Conservation (phyloP, 2,113 vertebrate genomes). For the Saimiri boliviensis region DNA sequence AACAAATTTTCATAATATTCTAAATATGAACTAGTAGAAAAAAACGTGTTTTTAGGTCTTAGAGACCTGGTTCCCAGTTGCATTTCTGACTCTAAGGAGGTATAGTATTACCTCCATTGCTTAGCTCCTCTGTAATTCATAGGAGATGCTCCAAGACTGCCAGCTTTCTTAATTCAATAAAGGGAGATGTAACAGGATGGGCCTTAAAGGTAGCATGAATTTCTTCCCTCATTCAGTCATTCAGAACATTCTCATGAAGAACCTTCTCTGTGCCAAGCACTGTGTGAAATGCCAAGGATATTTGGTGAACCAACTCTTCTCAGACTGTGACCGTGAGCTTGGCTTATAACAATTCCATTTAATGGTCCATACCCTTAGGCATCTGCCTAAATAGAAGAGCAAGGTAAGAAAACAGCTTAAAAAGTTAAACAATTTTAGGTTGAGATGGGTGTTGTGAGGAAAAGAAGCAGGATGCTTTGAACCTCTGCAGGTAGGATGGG, state of each 20-base stretch:
- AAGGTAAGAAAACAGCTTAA: not conserved
- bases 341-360: not conserved
- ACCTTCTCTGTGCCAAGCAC: not conserved
- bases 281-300: not conserved
- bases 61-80: not conserved
- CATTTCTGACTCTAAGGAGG: not conserved
- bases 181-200: not conserved
- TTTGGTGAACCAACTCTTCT: not conserved
- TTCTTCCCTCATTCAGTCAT: not conserved
- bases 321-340: not conserved
- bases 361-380: no score
- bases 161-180: not conserved
- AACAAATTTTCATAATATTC: slow-evolving; percentile 6
- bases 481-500: not conserved
- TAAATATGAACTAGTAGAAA: not conserved
- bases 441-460: not conserved
- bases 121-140: not conserved
- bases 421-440: not conserved
- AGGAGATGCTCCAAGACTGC: not conserved
- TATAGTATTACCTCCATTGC: not conserved
- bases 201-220: not conserved
- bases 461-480: not conserved
- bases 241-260: not conserved
- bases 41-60: slow-evolving; percentile 5
- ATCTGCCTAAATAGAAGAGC: not conserved